Conservation (phyloP, 2,888 invertebrate species). For the Rhopalosiphum nymphaeae region DNA sequence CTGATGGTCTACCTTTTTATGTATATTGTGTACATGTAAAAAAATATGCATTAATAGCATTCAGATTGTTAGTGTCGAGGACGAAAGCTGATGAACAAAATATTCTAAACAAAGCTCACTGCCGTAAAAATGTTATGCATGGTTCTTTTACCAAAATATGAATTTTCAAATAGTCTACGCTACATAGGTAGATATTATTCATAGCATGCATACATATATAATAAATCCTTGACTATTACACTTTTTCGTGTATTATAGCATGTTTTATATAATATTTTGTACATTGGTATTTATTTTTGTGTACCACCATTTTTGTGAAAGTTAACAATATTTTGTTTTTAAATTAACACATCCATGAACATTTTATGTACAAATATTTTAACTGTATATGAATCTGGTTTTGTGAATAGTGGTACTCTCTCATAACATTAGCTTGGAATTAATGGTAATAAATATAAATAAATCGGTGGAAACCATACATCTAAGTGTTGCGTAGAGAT, state of each 20-base stretch:
- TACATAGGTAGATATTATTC: background rate
- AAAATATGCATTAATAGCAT: background rate
- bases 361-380: background rate
- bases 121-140: background rate
- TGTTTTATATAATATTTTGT: background rate
- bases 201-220: background rate
- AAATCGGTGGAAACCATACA: background rate
- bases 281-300: background rate
- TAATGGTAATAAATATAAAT: background rate
- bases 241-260: background rate
- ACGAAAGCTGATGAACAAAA: background rate
- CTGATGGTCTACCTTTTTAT: background rate
- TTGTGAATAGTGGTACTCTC: no score
- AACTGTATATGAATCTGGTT: background rate
- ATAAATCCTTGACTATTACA: background rate
- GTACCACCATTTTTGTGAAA: background rate
- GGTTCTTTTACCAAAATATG: background rate
- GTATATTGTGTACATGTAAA: background rate
- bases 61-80: background rate
- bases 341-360: background rate
- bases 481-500: background rate
- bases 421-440: no score
- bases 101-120: background rate
- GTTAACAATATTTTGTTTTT: background rate
- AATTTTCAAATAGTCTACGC: background rate